These are phyloP conservation scores for Ptiloglossa arizonensis DNA, from an alignment of 1,140 invertebrate genomes.

Conservation along the genomic window DNA sequence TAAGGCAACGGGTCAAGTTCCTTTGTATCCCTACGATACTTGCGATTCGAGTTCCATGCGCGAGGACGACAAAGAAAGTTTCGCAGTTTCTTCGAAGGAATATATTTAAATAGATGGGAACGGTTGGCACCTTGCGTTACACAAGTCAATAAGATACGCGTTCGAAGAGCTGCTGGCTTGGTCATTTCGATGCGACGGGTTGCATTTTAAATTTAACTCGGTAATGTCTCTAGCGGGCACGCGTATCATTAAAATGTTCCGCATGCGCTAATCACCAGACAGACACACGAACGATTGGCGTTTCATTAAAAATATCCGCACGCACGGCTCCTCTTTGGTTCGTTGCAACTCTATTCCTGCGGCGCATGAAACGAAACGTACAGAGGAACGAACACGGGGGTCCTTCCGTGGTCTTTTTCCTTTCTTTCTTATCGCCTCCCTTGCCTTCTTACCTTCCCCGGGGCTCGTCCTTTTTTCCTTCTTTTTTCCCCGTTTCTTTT, in stretches of 20 bases:
- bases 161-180: conserved; percentile 2
- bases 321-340: background rate
- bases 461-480: background rate
- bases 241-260: conserved; percentile 53
- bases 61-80: too few species aligned
- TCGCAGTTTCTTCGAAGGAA: background rate
- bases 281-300: conserved; percentile 41
- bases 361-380: conserved; percentile 23
- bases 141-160: background rate
- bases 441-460: conserved; percentile 1
- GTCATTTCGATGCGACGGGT: conserved; percentile 30
- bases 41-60: too few species aligned
- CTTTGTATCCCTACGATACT: too few species aligned
- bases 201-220: conserved; percentile 46
- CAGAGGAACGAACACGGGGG: conserved; percentile 27
- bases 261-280: conserved; percentile 49
- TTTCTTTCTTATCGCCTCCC: conserved; percentile 16
- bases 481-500: background rate
- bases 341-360: conserved; percentile 16
- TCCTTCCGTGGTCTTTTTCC: conserved; percentile 31
- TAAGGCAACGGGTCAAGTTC: too few species aligned
- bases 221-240: conserved; percentile 33
- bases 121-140: background rate
- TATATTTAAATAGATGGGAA: background rate
- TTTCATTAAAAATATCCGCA: conserved; percentile 40